Percentiles rank a stretch among this genome's conserved stretches.
Evolutionary conservation across 2,888 invertebrate genomes (phyloP).

Genomic region (Drosophila monieri): DNA sequence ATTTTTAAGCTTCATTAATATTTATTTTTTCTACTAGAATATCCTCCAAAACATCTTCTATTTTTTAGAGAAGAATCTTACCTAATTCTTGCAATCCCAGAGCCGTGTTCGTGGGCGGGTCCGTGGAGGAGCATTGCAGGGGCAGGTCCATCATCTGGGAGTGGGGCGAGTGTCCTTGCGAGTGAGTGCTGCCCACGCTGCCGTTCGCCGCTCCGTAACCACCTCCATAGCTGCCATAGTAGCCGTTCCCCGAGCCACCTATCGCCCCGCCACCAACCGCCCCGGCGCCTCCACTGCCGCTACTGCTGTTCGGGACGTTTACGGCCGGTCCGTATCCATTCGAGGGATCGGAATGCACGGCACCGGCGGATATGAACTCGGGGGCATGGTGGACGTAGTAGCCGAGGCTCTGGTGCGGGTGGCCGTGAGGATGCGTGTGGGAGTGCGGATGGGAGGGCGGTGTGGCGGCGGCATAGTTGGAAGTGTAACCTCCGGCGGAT

Average conservation of each 20-base stretch:
- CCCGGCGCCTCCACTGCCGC: slow-evolving; percentile 54
- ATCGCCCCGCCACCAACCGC: slow-evolving; percentile 46
- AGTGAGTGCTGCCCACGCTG: slow-evolving; percentile 80
- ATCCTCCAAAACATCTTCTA: no score
- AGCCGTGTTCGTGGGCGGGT: slow-evolving; percentile 84
- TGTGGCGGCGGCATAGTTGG: slow-evolving; percentile 77
- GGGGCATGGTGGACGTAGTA: slow-evolving; percentile 80
- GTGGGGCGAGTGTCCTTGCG: slow-evolving; percentile 82
- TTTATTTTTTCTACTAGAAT: no score
- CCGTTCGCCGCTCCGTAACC: slow-evolving; percentile 82
- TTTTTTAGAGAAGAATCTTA: no score
- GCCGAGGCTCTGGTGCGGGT: slow-evolving; percentile 81
- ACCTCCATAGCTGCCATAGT: slow-evolving; percentile 82
- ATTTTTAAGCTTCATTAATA: no score
- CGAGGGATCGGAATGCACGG: slow-evolving; percentile 72
- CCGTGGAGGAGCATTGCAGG: slow-evolving; percentile 83
- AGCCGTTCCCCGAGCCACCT: slow-evolving; percentile 70
- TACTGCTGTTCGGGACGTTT: slow-evolving; percentile 72
- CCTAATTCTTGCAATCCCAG: slow-evolving; percentile 84
- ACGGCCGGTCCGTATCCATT: slow-evolving; percentile 79
- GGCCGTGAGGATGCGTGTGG: slow-evolving; percentile 69
- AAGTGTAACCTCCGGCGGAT: slow-evolving; percentile 78
- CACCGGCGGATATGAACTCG: slow-evolving; percentile 77
- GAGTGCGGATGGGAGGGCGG: slow-evolving; percentile 75
- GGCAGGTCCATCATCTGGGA: slow-evolving; percentile 84